These are phyloP conservation scores for Polylopha cassiicola DNA, from an alignment of 2,888 invertebrate genomes.

Conservation along the genomic window DNA sequence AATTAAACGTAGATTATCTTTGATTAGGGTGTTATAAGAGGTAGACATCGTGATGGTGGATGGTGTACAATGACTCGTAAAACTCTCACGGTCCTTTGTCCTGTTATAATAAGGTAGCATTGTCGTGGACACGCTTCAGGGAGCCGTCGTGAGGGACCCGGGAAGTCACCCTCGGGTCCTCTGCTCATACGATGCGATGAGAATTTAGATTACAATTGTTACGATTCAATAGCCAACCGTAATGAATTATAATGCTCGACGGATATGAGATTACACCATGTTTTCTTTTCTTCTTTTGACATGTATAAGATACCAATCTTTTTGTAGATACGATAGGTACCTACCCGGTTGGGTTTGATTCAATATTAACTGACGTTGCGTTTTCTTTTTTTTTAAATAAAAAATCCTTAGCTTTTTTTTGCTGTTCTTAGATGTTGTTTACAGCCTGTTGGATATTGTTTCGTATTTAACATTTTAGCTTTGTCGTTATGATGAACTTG, in stretches of 20 bases:
- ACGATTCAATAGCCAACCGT: constrained; percentile 48
- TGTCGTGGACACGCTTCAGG: constrained; percentile 61
- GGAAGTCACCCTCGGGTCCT: constrained; percentile 57
- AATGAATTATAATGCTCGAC: constrained; percentile 23
- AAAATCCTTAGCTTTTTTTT: no score
- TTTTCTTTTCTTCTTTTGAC: constrained; percentile 18
- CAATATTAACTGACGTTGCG: no score
- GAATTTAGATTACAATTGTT: constrained; percentile 64
- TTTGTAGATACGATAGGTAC: constrained; percentile 15
- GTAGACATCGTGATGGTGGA: constrained; percentile 3
- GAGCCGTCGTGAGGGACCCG: constrained; percentile 44
- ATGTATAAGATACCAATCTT: constrained; percentile 17
- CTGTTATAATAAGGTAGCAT: constrained; percentile 61
- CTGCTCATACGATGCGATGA: constrained; percentile 45
- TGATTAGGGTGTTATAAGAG: constrained; percentile 5
- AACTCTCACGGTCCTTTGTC: constrained; percentile 62
- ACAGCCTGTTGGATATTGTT: constrained; percentile 3
- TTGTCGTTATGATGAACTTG: not conserved
- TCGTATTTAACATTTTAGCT: no score
- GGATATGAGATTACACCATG: constrained; percentile 21
- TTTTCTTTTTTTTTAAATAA: no score
- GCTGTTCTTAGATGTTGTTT: no score
- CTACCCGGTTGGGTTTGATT: no score
- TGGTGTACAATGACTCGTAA: constrained; percentile 44
- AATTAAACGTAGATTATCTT: no score